phyloP scores from a whole-genome alignment of 2,888 invertebrate species.

The Lasioglossum marginatum region DNA sequence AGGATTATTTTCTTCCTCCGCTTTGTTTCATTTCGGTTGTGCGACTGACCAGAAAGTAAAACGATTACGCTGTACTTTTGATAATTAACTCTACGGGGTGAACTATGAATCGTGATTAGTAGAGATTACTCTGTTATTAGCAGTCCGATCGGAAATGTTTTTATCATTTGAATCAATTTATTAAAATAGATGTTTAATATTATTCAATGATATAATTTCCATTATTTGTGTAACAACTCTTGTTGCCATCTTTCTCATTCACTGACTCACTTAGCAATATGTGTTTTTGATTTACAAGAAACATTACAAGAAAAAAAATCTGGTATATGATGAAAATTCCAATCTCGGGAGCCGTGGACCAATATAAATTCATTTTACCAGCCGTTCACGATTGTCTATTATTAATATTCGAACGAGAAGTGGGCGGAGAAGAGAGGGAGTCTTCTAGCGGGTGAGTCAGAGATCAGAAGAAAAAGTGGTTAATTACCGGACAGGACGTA shows the following conservation, averaged over 20 bases:
- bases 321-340: background rate
- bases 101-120: too few species aligned
- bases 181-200: too few species aligned
- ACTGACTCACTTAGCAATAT: too few species aligned
- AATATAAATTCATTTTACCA: background rate
- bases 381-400: background rate
- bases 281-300: too few species aligned
- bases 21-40: background rate
- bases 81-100: too few species aligned
- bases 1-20: background rate
- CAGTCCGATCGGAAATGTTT: too few species aligned
- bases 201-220: too few species aligned
- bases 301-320: background rate
- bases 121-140: too few species aligned
- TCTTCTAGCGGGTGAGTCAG: background rate
- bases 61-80: background rate
- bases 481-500: constrained; percentile 63
- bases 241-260: too few species aligned
- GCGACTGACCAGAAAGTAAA: background rate
- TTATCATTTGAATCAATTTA: too few species aligned
- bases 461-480: constrained; percentile 24
- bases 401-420: constrained; percentile 12
- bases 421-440: background rate
- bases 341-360: background rate
- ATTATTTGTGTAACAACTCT: too few species aligned